phyloP scores from a whole-genome alignment of 2,113 vertebrate species.

The Isurus oxyrinchus region DNA sequence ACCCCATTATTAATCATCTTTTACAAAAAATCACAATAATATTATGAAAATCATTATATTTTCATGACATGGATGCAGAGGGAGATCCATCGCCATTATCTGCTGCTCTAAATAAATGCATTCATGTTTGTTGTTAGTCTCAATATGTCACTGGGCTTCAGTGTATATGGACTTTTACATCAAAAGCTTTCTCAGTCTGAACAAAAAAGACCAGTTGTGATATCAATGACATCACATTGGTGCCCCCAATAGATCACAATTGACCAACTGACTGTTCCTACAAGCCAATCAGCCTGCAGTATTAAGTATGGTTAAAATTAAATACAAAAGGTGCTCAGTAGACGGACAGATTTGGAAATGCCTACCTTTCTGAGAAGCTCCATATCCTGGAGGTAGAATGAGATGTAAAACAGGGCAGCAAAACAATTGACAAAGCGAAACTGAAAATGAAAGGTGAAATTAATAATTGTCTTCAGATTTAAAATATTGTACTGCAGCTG shows the following conservation, averaged over 20 bases:
- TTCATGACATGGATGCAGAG: neutral
- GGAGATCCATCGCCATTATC: neutral
- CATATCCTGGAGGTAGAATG: constrained; percentile 67
- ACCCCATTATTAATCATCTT: too few species aligned
- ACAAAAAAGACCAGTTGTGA: neutral
- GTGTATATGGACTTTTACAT: neutral
- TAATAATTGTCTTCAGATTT: neutral
- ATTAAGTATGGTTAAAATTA: neutral
- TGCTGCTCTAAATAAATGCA: neutral
- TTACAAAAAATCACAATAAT: too few species aligned
- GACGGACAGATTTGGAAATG: neutral
- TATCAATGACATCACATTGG: neutral
- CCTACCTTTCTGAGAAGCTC: constrained; percentile 63
- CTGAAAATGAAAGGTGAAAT: constrained; percentile 45
- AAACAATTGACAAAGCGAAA: constrained; percentile 75
- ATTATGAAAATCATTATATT: too few species aligned
- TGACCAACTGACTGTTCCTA: too few species aligned
- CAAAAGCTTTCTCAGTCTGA: neutral
- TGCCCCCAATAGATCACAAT: too few species aligned
- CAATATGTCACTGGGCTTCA: neutral
- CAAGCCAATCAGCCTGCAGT: neutral
- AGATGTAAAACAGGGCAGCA: constrained; percentile 69
- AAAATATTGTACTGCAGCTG: neutral
- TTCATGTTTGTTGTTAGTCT: neutral
- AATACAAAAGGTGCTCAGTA: neutral